Evolutionary conservation across 2,888 invertebrate genomes (phyloP).

Genomic region (Listrodromus nycthemerus): DNA sequence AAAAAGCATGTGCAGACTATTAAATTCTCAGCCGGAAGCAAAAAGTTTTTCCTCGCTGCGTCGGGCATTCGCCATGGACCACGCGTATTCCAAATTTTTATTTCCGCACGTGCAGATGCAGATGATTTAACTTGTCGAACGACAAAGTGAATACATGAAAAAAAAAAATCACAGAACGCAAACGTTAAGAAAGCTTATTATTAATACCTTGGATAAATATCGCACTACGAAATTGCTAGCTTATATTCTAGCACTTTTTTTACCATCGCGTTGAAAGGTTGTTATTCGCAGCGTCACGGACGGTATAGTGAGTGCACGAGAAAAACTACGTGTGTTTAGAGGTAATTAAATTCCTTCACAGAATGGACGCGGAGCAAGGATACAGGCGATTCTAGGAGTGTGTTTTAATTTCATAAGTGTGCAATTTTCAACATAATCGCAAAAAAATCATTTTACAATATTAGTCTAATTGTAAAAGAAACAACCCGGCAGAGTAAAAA

Average conservation of each 20-base stretch:
- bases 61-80: slow-evolving; percentile 24
- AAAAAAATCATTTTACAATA: slow-evolving; percentile 26
- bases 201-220: slow-evolving; percentile 16
- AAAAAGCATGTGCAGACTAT: slow-evolving; percentile 43
- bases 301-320: slow-evolving; percentile 17
- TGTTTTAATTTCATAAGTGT: slow-evolving; percentile 4
- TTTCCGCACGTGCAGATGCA: not conserved
- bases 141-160: not conserved
- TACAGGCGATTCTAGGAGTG: not conserved
- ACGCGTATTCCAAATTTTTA: slow-evolving; percentile 39
- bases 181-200: not conserved
- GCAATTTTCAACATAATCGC: not conserved
- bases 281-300: slow-evolving; percentile 14
- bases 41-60: slow-evolving; percentile 23
- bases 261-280: slow-evolving; percentile 4
- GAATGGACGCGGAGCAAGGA: slow-evolving; percentile 23
- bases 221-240: slow-evolving; percentile 18
- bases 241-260: slow-evolving; percentile 3
- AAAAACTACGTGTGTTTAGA: slow-evolving; percentile 18
- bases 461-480: not conserved
- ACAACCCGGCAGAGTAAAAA: no score
- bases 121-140: not conserved
- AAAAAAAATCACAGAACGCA: slow-evolving; percentile 2
- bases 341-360: slow-evolving; percentile 43
- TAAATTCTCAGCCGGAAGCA: not conserved